phyloP scores from a whole-genome alignment of 2,113 vertebrate species.

The Boleophthalmus pectinirostris region DNA sequence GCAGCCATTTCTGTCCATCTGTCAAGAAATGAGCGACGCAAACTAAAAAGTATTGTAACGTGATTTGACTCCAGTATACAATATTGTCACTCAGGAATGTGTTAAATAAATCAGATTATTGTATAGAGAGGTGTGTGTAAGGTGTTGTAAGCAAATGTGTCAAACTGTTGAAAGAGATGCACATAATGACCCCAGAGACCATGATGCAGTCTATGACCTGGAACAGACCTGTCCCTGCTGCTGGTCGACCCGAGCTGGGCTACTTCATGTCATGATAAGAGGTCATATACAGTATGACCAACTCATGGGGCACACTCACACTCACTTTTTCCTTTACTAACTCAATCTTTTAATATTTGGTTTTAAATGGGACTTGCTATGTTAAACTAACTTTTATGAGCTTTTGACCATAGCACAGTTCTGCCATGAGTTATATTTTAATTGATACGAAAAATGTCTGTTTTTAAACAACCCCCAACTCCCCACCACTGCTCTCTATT shows the following conservation, averaged over 20 bases:
- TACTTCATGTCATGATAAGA: conserved; percentile 29
- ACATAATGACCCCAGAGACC: conserved; percentile 49
- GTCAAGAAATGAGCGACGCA: conserved; percentile 28
- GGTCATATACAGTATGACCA: conserved; percentile 36
- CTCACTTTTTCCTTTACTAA: no score
- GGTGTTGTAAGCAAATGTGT: conserved; percentile 48
- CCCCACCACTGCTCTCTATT: no score
- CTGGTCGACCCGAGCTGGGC: conserved; percentile 21
- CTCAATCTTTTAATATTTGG: no score
- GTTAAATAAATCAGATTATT: conserved; percentile 49
- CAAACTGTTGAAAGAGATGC: conserved; percentile 51
- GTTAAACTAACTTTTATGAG: no score
- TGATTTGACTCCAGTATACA: conserved; percentile 42
- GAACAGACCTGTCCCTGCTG: conserved; percentile 24
- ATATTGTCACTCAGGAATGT: conserved; percentile 34
- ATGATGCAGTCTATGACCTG: conserved; percentile 56
- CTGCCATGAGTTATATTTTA: no score
- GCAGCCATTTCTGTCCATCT: conserved; percentile 18
- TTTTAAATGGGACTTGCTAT: no score
- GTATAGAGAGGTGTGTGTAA: conserved; percentile 46
- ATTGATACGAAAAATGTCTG: no score
- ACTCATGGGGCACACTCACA: conserved; percentile 16
- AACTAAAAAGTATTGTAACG: conserved; percentile 30
- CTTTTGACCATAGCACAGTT: no score
- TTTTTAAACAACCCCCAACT: no score